Evolutionary conservation across 2,113 vertebrate genomes (phyloP), one percentile per base, ranked within the genome.

Genomic region (cattle (Bos taurus)): DNA sequence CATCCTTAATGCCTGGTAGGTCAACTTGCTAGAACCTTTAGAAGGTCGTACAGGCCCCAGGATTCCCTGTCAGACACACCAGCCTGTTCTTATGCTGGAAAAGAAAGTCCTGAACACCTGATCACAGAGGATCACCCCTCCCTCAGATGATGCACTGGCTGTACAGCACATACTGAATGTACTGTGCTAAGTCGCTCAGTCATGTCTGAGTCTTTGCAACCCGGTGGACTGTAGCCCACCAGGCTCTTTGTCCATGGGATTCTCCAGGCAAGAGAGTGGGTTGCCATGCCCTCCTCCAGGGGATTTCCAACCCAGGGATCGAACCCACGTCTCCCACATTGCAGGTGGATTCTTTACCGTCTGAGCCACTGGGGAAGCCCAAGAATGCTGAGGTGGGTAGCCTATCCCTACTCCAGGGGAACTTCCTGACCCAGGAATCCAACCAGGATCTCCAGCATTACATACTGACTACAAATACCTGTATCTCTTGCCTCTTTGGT

Each of bases 121-220:
- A 2, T 19, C 40, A 40, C 40, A 40, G 40, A 40, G 40, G 40
- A 40, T 40, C 50, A 2, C 54, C 16, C 8, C 10, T 50, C 5
- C 11, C 33, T 57, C 6, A n/a, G 43, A 46, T 6, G 8, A 46
- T 16, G 23, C 16, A 23, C 46, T 15, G 33, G n/a, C 13, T 62
- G 16, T 2, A 14, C 1, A 2, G 6, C 2, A 4, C 11, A 23
- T 71, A 11, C 21, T 23, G n/a, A 36, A 36, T 3, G 64, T 71
- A 11, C 64, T 71, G n/a, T 36, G 64, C 64, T 23, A 36, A 36
- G 64, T 23, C 1, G 3, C 62, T 64, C 64, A 36, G n/a, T 36
- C 64, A 36, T 5, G 17, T 36, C 19, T 71, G n/a, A 23, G 36
- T 71, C 64, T 71, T 36, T 71, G 64, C 64, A 36, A 71, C n/a